These are phyloP conservation scores for Galeopsomyia nigrocyanea DNA, from an alignment of 2,888 invertebrate genomes.

Conservation along the genomic window DNA sequence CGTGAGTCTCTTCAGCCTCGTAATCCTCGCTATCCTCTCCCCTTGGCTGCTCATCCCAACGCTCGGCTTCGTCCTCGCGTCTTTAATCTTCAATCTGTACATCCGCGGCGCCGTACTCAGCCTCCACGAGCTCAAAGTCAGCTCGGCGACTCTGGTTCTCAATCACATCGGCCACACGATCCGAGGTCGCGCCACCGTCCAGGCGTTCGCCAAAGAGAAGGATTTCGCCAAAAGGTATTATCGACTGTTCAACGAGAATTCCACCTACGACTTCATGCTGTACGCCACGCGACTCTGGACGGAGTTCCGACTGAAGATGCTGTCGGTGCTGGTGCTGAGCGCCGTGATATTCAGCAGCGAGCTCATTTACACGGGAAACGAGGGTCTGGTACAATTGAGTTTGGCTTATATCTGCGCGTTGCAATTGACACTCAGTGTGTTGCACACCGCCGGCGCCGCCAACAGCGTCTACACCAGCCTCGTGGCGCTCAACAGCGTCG, in stretches of 20 bases:
- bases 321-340: conserved; percentile 44
- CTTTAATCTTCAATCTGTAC: conserved; percentile 63
- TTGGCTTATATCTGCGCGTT: conserved; percentile 55
- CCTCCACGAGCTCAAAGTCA: conserved; percentile 53
- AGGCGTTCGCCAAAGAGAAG: conserved; percentile 57
- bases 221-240: conserved; percentile 58
- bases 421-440: conserved; percentile 52
- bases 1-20: conserved; percentile 68
- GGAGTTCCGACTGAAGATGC: conserved; percentile 55
- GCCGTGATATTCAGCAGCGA: conserved; percentile 36
- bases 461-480: conserved; percentile 53
- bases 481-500: conserved; percentile 51
- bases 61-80: conserved; percentile 65
- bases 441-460: conserved; percentile 50
- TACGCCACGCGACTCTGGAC: conserved; percentile 57
- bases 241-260: conserved; percentile 55
- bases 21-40: conserved; percentile 70
- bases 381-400: conserved; percentile 43
- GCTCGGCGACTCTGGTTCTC: conserved; percentile 54
- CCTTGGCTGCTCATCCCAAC: conserved; percentile 69
- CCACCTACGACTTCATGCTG: conserved; percentile 56
- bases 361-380: conserved; percentile 5
- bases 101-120: conserved; percentile 58
- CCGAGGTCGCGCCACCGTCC: conserved; percentile 56
- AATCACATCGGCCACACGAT: conserved; percentile 55